Conservation (phyloP, 1,140 invertebrate genomes). For the Helicoverpa armigera region DNA sequence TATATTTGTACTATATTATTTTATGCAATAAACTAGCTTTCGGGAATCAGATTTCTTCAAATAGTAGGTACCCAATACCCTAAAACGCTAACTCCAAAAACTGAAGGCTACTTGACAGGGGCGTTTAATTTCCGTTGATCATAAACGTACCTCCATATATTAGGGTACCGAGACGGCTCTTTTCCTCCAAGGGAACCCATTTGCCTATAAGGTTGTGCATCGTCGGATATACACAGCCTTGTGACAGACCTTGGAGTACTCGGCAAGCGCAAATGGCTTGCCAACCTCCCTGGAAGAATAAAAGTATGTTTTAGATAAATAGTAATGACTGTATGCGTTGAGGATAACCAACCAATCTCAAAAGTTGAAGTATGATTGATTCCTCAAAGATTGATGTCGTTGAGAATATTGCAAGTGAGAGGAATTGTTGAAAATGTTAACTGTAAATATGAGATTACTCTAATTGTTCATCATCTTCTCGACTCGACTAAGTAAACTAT, state of each 20-base stretch:
- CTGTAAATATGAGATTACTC: too few species aligned
- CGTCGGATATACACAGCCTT: slow-evolving; percentile 90
- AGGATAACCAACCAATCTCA: too few species aligned
- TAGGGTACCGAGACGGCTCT: slow-evolving; percentile 85
- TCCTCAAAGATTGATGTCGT: too few species aligned
- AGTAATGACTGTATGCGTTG: too few species aligned
- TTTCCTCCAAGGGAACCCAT: slow-evolving; percentile 91
- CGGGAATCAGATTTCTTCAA: neutral
- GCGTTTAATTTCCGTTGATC: slow-evolving; percentile 38
- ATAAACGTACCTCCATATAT: slow-evolving; percentile 75
- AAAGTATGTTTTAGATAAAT: neutral
- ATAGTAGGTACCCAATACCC: neutral
- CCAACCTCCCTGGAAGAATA: slow-evolving; percentile 83
- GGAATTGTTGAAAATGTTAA: too few species aligned
- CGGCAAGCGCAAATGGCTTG: slow-evolving; percentile 85
- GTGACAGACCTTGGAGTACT: slow-evolving; percentile 89
- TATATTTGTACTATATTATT: too few species aligned
- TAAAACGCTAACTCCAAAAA: neutral
- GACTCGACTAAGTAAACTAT: too few species aligned
- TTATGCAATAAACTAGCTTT: neutral
- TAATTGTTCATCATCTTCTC: too few species aligned
- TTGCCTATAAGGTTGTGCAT: slow-evolving; percentile 91
- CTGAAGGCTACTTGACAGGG: neutral
- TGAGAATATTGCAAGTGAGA: too few species aligned
- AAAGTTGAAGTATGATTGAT: too few species aligned